phyloP scores from a whole-genome alignment of 2,797 vertebrate species.

The Protosalanx chinensis region DNA sequence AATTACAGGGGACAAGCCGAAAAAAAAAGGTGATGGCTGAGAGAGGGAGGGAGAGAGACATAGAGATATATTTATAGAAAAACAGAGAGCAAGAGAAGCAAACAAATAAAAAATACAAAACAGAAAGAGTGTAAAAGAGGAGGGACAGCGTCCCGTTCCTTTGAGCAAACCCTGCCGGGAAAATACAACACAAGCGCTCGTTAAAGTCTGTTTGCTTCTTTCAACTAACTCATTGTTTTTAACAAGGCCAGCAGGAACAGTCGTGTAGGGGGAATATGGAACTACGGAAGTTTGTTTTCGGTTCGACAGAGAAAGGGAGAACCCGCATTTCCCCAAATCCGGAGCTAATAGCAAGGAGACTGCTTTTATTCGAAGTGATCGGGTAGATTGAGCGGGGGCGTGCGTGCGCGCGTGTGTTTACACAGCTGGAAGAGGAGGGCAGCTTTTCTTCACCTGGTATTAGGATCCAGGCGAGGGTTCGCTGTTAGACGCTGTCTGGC shows the following conservation, averaged over 20 bases:
- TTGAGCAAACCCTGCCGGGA: slow-evolving; percentile 45
- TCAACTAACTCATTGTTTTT: slow-evolving; percentile 49
- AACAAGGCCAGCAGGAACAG: slow-evolving; percentile 50
- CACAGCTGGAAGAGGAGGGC: slow-evolving; percentile 60
- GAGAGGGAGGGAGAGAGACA: neutral
- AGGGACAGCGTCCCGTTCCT: slow-evolving; percentile 37
- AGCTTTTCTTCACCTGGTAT: slow-evolving; percentile 69
- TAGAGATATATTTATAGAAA: neutral
- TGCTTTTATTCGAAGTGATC: slow-evolving; percentile 3
- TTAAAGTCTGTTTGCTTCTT: slow-evolving; percentile 63
- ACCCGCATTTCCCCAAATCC: slow-evolving; percentile 40
- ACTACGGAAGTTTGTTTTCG: slow-evolving; percentile 47
- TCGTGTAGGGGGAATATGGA: slow-evolving; percentile 41
- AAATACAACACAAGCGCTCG: slow-evolving; percentile 52
- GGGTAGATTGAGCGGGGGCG: neutral
- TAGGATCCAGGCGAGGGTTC: slow-evolving; percentile 59
- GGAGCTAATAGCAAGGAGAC: slow-evolving; percentile 28
- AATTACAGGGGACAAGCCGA: neutral
- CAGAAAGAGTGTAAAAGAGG: slow-evolving; percentile 25
- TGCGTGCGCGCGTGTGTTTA: slow-evolving; percentile 50
- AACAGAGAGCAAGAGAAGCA: slow-evolving; percentile 31
- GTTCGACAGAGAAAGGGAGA: slow-evolving; percentile 44
- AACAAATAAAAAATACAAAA: neutral
- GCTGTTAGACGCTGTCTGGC: slow-evolving; percentile 66
- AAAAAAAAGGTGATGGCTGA: neutral